Evolutionary conservation across 1,140 invertebrate genomes (phyloP), one percentile per base, ranked within the genome.

Genomic region (Vanessa atalanta): DNA sequence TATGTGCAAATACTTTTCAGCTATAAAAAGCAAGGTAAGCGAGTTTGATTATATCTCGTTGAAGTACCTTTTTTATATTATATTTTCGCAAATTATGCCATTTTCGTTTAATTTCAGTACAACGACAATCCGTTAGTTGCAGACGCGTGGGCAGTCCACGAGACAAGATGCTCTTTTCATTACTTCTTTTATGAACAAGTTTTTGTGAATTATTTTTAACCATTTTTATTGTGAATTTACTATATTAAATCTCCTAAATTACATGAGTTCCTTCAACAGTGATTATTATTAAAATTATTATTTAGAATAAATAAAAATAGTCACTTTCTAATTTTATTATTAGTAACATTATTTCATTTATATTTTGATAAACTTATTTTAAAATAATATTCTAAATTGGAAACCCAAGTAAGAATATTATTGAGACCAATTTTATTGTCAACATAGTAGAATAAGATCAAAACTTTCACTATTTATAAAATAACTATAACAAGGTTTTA

Each of bases 101-200:
- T 51, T 51, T n/a, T 14, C 1, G 48, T 51, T 12, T 51, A 51
- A 51, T 15, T 14, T n/a, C 14, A 51, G 14, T 51, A 51, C n/a
- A 51, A 0, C 13, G n/a, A 51, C 3, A 65, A 20, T 16, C 64
- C 64, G 64, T 65, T 65, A 65, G 64, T 65, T 14, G 47, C 64
- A 65, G 64, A 65, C 64, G 64, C 64, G 64, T 65, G 64, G 64
- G 64, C 47, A 50, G 20, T 14, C 20, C 64, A 20, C 20, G 64
- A 65, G 47, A 50, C 64, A 50, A 65, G 20, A 51, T 14, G 48
- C 48, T n/a, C 64, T 14, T 31, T 20, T 47, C 13, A 50, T 65
- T 65, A 47, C 48, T 50, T 16, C 64, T 65, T 65, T 65, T 65
- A 48, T 50, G 23, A 50, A 65, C 64, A 15, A 47, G 64, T 65